phyloP scores from a whole-genome alignment of 1,140 invertebrate genomes.

The Drosophila dunni region DNA sequence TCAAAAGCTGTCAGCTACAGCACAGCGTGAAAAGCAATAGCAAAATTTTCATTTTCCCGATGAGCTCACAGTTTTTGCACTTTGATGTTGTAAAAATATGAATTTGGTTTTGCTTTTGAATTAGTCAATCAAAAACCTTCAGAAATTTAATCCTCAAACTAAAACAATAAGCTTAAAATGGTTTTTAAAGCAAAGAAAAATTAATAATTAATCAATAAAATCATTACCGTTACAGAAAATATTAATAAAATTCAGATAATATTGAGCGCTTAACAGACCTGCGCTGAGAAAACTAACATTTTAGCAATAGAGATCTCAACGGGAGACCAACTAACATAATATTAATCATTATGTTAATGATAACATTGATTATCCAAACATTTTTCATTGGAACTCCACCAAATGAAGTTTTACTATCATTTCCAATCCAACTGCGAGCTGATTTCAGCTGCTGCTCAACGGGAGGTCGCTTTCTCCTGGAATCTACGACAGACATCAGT shows the following conservation, averaged over 20 bases:
- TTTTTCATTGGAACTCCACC: not conserved
- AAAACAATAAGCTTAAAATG: too few relatives aligned
- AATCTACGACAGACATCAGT: constrained; percentile 12
- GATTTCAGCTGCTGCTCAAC: not conserved
- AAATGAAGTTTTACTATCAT: not conserved
- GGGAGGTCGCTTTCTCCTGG: constrained; percentile 34
- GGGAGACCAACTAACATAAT: not conserved
- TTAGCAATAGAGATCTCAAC: not conserved
- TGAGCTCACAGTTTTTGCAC: too few relatives aligned
- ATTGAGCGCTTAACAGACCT: too few relatives aligned
- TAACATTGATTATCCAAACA: not conserved
- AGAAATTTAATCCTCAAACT: too few relatives aligned
- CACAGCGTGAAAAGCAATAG: constrained; percentile 1
- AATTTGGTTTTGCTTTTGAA: too few relatives aligned
- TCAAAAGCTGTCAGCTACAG: constrained; percentile 65
- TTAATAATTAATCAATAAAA: too few relatives aligned
- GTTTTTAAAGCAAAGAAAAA: too few relatives aligned
- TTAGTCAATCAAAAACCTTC: too few relatives aligned
- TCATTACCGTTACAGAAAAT: too few relatives aligned
- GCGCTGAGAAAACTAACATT: not conserved
- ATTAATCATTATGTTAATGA: not conserved
- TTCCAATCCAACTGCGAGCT: not conserved
- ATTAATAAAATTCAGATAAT: too few relatives aligned
- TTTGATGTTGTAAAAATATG: too few relatives aligned
- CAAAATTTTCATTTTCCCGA: too few relatives aligned